Percentiles rank a stretch among this genome's conserved stretches.
These are phyloP conservation scores for Acanthopagrus latus DNA, from an alignment of 2,797 vertebrate genomes.

Conservation along the genomic window DNA sequence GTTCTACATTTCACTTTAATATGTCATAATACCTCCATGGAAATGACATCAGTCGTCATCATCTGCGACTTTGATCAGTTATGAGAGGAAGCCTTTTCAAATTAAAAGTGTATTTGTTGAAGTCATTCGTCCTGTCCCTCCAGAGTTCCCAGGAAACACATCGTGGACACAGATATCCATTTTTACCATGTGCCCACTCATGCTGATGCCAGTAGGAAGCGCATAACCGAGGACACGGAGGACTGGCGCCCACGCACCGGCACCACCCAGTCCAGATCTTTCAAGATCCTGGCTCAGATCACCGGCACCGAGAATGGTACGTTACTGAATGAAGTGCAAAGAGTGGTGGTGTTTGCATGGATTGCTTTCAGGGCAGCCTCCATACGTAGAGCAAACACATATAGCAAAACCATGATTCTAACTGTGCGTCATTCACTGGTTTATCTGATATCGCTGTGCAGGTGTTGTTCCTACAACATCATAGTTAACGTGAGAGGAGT, in stretches of 20 bases:
- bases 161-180: conserved; percentile 93
- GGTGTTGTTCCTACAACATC: no score
- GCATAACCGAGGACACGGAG: conserved; percentile 95
- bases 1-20: conserved; percentile 2
- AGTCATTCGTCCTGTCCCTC: conserved; percentile 11
- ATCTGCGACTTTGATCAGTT: conserved; percentile 7
- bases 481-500: no score
- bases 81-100: not conserved
- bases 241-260: conserved; percentile 96
- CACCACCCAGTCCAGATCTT: conserved; percentile 98
- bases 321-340: conserved; percentile 1
- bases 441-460: no score
- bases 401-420: not conserved
- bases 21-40: not conserved
- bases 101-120: conserved; percentile 34
- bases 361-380: not conserved
- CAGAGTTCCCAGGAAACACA: conserved; percentile 91
- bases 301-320: conserved; percentile 93
- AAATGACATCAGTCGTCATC: conserved; percentile 7
- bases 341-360: not conserved
- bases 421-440: not conserved
- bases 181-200: conserved; percentile 94
- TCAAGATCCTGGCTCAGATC: conserved; percentile 97
- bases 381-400: not conserved
- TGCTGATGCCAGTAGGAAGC: conserved; percentile 95